Evolutionary conservation across 2,113 vertebrate species (phyloP).

Genomic region (Rhabdornis inornatus): DNA sequence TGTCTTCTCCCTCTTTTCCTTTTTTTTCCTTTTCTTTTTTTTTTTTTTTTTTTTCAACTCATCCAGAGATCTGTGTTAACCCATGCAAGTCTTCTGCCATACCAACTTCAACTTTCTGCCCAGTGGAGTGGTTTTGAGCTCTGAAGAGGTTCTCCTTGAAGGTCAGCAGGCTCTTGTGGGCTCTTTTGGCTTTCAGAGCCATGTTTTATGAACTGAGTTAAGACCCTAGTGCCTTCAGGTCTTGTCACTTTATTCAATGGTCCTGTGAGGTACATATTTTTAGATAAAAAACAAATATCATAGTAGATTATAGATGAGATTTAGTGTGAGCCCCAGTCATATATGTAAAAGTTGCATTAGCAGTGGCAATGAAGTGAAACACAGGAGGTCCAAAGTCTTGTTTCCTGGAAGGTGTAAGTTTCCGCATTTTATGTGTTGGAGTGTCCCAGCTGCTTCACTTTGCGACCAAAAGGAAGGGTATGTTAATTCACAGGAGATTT

Average conservation of each 20-base stretch:
- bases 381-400: neutral
- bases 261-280: neutral
- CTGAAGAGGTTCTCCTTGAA: neutral
- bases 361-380: neutral
- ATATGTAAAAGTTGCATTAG: neutral
- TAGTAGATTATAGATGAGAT: neutral
- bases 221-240: neutral
- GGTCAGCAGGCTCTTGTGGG: neutral
- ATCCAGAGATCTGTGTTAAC: neutral
- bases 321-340: neutral
- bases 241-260: neutral
- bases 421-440: neutral
- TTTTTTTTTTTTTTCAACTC: neutral
- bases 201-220: neutral
- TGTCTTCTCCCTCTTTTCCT: neutral
- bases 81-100: neutral
- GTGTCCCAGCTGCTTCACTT: neutral
- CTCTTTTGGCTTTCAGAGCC: neutral
- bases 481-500: neutral
- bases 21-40: no score
- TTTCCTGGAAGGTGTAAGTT: neutral
- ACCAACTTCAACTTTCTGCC: accelerated
- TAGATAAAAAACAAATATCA: accelerated
- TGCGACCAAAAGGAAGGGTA: neutral
- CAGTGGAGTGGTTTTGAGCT: neutral